These are phyloP conservation scores for Fragum whitleyi DNA, from an alignment of 2,888 invertebrate genomes.

Conservation along the genomic window DNA sequence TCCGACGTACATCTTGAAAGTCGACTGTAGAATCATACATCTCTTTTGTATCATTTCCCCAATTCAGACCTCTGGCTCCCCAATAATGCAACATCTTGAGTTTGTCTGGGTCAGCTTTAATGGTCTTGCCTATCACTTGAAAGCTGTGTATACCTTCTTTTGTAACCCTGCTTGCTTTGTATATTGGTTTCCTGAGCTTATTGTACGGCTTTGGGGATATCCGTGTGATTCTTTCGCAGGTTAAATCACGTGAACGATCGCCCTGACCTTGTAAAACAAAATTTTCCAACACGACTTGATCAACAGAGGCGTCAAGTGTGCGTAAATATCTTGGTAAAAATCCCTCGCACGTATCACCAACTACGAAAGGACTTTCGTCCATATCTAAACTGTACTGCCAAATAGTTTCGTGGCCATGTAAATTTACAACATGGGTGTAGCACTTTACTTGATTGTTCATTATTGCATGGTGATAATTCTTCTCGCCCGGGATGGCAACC, in stretches of 20 bases:
- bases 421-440: constrained; percentile 1
- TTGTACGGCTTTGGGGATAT: neutral
- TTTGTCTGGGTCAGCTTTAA: neutral
- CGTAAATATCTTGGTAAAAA: constrained; percentile 7
- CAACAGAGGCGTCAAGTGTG: neutral
- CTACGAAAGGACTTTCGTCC: constrained; percentile 23
- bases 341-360: neutral
- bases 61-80: constrained; percentile 12
- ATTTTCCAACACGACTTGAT: constrained; percentile 6
- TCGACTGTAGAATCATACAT: neutral
- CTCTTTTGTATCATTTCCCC: constrained; percentile 12
- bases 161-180: neutral
- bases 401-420: constrained; percentile 12
- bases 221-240: constrained; percentile 12
- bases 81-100: constrained; percentile 26
- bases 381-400: constrained; percentile 32
- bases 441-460: constrained; percentile 12
- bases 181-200: neutral
- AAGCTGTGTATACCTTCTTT: neutral
- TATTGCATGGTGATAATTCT: neutral
- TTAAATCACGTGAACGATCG: constrained; percentile 7
- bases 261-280: constrained; percentile 26
- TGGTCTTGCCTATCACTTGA: neutral
- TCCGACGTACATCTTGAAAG: constrained; percentile 22
- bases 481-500: constrained; percentile 7